phyloP scores from a whole-genome alignment of 1,140 invertebrate species.

The Lineus longissimus region DNA sequence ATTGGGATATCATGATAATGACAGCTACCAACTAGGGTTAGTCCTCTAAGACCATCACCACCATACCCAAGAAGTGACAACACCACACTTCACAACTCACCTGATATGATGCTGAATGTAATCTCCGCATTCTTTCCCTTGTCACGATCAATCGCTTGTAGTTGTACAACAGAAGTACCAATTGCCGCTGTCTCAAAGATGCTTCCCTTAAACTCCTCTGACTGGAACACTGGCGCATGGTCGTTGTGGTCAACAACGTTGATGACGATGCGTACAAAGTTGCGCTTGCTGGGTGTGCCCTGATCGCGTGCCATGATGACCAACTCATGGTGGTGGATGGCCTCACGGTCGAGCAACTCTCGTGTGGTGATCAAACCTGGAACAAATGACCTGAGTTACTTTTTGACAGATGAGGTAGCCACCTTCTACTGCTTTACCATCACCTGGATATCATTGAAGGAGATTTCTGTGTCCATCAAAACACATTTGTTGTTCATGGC shows the following conservation, averaged over 20 bases:
- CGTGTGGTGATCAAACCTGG: constrained; percentile 63
- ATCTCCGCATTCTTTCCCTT: constrained; percentile 76
- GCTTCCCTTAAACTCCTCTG: constrained; percentile 51
- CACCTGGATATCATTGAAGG: neutral
- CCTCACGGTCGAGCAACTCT: constrained; percentile 74
- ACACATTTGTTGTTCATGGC: neutral
- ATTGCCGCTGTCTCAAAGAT: constrained; percentile 48
- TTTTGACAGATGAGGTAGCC: neutral
- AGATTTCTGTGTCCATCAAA: neutral
- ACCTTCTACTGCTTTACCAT: neutral
- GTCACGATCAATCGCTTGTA: constrained; percentile 75
- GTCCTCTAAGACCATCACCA: too few relatives aligned
- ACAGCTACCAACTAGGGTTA: too few relatives aligned
- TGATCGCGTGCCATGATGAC: constrained; percentile 88
- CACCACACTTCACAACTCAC: constrained; percentile 37
- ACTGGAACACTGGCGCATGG: constrained; percentile 77
- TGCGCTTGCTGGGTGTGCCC: constrained; percentile 77
- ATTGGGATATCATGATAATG: too few relatives aligned
- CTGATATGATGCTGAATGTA: constrained; percentile 74
- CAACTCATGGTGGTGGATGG: constrained; percentile 74
- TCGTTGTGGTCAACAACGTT: constrained; percentile 86
- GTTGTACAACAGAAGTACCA: constrained; percentile 60
- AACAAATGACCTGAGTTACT: constrained; percentile 10
- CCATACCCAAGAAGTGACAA: too few relatives aligned
- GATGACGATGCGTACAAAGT: constrained; percentile 77